Base-by-base conservation (phyloP, 2,113 vertebrate genomes). In the Vicugna pacos region DNA sequence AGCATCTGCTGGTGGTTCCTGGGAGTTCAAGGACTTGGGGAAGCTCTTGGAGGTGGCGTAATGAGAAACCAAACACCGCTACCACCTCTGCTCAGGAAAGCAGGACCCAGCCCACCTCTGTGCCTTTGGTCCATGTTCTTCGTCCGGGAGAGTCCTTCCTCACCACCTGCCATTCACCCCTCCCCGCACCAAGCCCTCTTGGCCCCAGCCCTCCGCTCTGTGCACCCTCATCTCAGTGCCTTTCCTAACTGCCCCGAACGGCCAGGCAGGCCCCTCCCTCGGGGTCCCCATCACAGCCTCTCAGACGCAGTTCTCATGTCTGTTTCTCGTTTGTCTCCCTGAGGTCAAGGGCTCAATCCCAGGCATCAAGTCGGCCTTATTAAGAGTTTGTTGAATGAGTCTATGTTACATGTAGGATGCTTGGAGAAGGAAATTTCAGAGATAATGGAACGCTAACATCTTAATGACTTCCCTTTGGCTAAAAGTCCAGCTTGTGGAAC, bases 1-100 rank as follows among this genome's bases (percentile, higher is more conserved):
- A 99, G 98, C 98, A 98, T 98, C 98, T 98, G 98, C 96, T 96
- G 89, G 89, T 85, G 93, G 96, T 95, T 97, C 98, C 97, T 94
- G 93, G 15, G 77, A 93, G 98, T 98, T 99, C 98, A 98, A 99
- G 98, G 98, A 94, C 98, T 98, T 95, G 50, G 77, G 88, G 82
- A 76, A 22, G 38, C 0, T 1, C 64, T 56, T 35, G 52, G 70
- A 65, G 76, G 48, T 16, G 48, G 11, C 13, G 2, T 50, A 8
- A 65, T 38, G 42, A 87, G 88, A 90, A 72, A 54, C 46, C n/a
- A 80, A 56, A 48, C 28, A 14, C 5, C 0, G 4, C 2, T 13
- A 8, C n/a, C 12, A 1, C 20, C 30, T 56, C 42, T 56, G 4
- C 11, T 64, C 26, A 0, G 9, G 42, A 77, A 38, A 75, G 64